Evolutionary conservation across 2,888 invertebrate genomes (phyloP), one percentile per base, ranked within the genome.

Genomic region (Acrocyrtus sp.): DNA sequence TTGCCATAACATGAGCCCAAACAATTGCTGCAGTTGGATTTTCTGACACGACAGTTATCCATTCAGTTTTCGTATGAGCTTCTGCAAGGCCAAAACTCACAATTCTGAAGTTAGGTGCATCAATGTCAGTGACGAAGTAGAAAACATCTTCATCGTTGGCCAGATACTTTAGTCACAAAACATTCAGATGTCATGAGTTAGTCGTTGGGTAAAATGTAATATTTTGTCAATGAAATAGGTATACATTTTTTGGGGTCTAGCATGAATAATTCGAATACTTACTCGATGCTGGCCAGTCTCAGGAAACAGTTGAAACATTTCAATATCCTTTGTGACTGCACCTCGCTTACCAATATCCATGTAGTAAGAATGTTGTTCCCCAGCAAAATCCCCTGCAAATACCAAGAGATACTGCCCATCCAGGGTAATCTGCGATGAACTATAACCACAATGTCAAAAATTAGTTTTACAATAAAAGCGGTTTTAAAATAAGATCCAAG

Each of bases 391-490:
- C 72, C 91, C 89, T 22, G 95, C 91, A 2, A 89, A 88, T 82
- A 98, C 87, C 29, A 98, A 86, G 79, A 98, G 87, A 87, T 95
- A 98, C 43, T 90, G 82, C 2, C 98, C 98, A 87, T 96, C 97
- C 84, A 96, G 92, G 10, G 94, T 92, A 61, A 98, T 2, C 1
- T 29, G 5, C 4, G 58, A n/a, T 2, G 65, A 58, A 21, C 72
- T 72, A n/a, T 3, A 34, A 19, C 17, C 45, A 45, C 5, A 45
- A 39, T 10, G 39, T 39, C 39, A 39, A 39, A 39, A 39, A 10
- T 6, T 39, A 39, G 39, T n/a, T n/a, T n/a, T n/a, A n/a, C n/a
- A n/a, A n/a, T n/a, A n/a, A n/a, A n/a, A n/a, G n/a, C n/a, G n/a
- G n/a, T n/a, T n/a, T n/a, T n/a, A n/a, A n/a, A n/a, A n/a, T n/a